These are phyloP conservation scores for Papilio demoleus DNA, from an alignment of 2,888 invertebrate genomes.

Conservation along the genomic window DNA sequence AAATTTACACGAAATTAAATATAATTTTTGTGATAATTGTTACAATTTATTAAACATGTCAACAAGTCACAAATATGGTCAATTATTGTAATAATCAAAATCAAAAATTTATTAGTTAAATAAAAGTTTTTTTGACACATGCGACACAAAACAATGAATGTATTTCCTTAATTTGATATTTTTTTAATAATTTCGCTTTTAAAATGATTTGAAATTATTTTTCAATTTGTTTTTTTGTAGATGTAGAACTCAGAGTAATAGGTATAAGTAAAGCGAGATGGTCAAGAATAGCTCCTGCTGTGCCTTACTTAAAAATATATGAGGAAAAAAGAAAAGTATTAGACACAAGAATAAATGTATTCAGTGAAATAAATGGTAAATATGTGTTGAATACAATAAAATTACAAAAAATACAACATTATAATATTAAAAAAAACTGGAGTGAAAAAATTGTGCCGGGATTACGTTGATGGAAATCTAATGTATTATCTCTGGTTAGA, in stretches of 20 bases:
- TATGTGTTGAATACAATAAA: conserved; percentile 39
- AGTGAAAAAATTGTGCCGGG: background rate
- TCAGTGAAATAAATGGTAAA: conserved; percentile 56
- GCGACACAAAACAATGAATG: no score
- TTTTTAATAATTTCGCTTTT: background rate
- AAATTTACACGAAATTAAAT: no score
- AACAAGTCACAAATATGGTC: no score
- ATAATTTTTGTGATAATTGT: no score
- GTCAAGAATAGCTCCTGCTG: conserved; percentile 66
- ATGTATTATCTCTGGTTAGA: background rate
- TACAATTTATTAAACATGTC: no score
- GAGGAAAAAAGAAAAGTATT: conserved; percentile 66
- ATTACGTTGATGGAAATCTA: background rate
- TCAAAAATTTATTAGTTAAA: no score
- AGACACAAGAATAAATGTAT: conserved; percentile 58
- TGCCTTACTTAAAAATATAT: conserved; percentile 72
- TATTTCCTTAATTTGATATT: no score
- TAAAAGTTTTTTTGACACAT: no score
- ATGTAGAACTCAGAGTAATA: conserved; percentile 62
- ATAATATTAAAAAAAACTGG: background rate
- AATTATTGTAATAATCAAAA: no score
- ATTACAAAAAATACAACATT: background rate
- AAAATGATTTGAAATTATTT: no score
- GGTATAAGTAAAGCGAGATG: conserved; percentile 70
- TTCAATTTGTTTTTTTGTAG: no score